These are phyloP conservation scores for Aphidius colemani DNA, from an alignment of 2,888 invertebrate genomes.

Conservation along the genomic window DNA sequence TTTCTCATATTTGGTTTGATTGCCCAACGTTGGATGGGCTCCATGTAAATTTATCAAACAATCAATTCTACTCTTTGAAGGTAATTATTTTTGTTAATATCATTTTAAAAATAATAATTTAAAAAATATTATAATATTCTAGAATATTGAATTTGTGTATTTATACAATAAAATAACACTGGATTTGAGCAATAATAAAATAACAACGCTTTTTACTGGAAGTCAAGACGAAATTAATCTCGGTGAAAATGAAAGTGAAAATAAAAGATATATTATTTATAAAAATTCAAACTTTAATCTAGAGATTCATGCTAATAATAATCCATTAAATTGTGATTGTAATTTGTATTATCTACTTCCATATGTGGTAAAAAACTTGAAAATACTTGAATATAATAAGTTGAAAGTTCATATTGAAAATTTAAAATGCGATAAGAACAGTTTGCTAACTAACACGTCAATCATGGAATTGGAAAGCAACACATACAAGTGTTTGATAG, in stretches of 20 bases:
- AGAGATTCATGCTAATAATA: conserved; percentile 62
- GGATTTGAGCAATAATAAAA: conserved; percentile 53
- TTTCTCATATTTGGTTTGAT: conserved; percentile 67
- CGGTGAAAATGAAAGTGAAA: too few species aligned
- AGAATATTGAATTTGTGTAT: too few species aligned
- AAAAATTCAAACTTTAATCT: conserved; percentile 45
- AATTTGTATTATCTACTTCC: conserved; percentile 62
- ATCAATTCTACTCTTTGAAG: conserved; percentile 65
- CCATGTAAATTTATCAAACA: conserved; percentile 70
- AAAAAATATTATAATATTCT: neutral
- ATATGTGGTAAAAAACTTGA: conserved; percentile 61
- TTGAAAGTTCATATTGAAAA: conserved; percentile 58
- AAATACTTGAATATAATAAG: conserved; percentile 52
- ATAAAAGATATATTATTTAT: conserved; percentile 37
- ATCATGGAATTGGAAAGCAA: conserved; percentile 57
- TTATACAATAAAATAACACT: neutral
- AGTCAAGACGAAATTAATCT: too few species aligned
- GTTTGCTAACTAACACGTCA: conserved; percentile 41
- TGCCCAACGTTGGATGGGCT: conserved; percentile 66
- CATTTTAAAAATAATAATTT: too few species aligned
- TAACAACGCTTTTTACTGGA: too few species aligned
- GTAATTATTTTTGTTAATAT: conserved; percentile 50
- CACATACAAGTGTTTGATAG: conserved; percentile 62
- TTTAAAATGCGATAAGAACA: conserved; percentile 61
- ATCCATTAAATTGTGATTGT: conserved; percentile 71